phyloP scores from a whole-genome alignment of 1,140 invertebrate species.

The Akabosia matsudoensis region DNA sequence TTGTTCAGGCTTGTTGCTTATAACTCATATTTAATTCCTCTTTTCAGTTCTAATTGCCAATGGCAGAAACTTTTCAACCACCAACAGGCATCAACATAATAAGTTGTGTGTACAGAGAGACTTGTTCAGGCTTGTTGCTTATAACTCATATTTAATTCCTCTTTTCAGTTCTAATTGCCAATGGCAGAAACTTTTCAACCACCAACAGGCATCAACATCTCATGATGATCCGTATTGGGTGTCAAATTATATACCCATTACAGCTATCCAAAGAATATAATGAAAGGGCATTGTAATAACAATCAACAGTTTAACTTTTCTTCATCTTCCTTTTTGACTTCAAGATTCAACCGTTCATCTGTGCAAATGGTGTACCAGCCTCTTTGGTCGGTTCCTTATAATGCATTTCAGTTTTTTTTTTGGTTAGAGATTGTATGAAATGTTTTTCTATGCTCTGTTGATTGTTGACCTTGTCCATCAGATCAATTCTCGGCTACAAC shows the following conservation, averaged over 20 bases:
- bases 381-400: neutral
- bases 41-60: no score
- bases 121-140: neutral
- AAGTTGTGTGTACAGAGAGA: neutral
- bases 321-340: neutral
- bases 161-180: no score
- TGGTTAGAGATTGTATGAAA: no score
- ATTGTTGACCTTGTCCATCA: slow-evolving; percentile 17
- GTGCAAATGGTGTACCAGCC: neutral
- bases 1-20: neutral
- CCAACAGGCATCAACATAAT: neutral
- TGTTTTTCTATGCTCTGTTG: neutral
- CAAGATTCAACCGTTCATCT: neutral
- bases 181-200: neutral
- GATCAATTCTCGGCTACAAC: neutral
- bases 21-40: neutral
- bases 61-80: no score
- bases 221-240: neutral
- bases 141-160: neutral
- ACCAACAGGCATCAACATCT: no score
- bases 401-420: neutral
- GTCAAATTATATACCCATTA: slow-evolving; percentile 8
- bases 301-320: neutral
- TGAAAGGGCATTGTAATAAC: neutral
- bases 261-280: neutral